A percentile compares a stretch with the other conserved stretches of the same genome.
Evolutionary conservation across 2,797 vertebrate species (phyloP).

Genomic region (Acestrorhynchus altus): DNA sequence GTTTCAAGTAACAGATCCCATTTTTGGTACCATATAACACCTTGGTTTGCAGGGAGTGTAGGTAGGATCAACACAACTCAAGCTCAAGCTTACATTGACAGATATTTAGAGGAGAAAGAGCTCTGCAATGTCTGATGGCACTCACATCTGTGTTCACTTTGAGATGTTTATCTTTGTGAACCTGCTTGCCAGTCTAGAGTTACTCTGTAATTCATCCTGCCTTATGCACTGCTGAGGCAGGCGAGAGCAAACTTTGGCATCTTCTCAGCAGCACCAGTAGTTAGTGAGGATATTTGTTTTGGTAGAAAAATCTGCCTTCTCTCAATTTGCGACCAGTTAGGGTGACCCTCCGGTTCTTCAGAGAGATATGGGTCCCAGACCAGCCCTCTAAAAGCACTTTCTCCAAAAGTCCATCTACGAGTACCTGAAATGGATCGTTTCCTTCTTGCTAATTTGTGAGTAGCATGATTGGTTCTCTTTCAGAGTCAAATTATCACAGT

Average conservation of each 20-base stretch:
- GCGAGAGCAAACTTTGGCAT: slow-evolving; percentile 23
- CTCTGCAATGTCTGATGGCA: slow-evolving; percentile 38
- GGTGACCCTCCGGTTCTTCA: background rate
- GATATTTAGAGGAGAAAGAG: background rate
- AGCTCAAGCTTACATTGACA: background rate
- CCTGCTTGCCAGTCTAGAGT: slow-evolving; percentile 52
- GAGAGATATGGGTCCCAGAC: slow-evolving; percentile 25
- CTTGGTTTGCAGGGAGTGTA: too few relatives aligned
- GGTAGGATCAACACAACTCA: background rate
- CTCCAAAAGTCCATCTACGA: too few relatives aligned
- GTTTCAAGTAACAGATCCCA: too few relatives aligned
- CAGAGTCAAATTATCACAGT: slow-evolving; percentile 13
- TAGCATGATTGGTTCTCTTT: background rate
- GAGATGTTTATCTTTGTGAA: slow-evolving; percentile 52
- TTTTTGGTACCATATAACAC: too few relatives aligned
- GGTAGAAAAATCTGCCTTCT: slow-evolving; percentile 34
- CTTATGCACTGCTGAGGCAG: slow-evolving; percentile 37
- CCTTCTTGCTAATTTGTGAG: slow-evolving; percentile 29
- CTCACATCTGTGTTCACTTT: slow-evolving; percentile 59
- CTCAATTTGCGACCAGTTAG: slow-evolving; percentile 24
- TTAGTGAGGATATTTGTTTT: slow-evolving; percentile 38
- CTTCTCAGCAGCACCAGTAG: slow-evolving; percentile 12
- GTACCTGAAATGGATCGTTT: slow-evolving; percentile 26
- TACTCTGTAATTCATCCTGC: slow-evolving; percentile 47
- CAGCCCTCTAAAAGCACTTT: slow-evolving; percentile 2